These are phyloP conservation scores for Drymonia ruficornis DNA, from an alignment of 2,888 invertebrate genomes.

Conservation along the genomic window DNA sequence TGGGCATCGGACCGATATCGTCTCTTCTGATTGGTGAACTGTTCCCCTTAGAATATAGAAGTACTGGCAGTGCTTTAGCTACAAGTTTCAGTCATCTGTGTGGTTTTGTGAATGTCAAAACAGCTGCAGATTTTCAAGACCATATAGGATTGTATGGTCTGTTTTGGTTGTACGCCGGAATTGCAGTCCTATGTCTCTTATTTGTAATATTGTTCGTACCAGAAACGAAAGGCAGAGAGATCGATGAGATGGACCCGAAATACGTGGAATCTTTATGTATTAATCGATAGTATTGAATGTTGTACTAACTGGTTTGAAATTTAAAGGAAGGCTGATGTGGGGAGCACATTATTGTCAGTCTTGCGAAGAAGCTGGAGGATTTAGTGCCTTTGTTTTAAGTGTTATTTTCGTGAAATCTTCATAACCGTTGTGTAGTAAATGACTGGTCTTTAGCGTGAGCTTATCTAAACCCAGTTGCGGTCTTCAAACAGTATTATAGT, in stretches of 20 bases:
- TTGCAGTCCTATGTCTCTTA: slow-evolving; percentile 91
- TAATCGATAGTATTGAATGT: slow-evolving; percentile 71
- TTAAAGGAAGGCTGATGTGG: slow-evolving; percentile 21
- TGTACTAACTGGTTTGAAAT: slow-evolving; percentile 17
- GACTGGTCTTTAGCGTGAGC: slow-evolving; percentile 16
- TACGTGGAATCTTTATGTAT: slow-evolving; percentile 84
- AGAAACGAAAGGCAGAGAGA: slow-evolving; percentile 95
- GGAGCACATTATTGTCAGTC: slow-evolving; percentile 21
- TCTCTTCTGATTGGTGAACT: slow-evolving; percentile 89
- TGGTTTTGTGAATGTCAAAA: slow-evolving; percentile 93
- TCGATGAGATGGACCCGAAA: slow-evolving; percentile 94
- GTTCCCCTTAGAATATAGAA: slow-evolving; percentile 89
- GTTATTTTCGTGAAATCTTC: slow-evolving; percentile 18
- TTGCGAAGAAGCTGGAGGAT: background rate
- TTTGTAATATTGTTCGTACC: slow-evolving; percentile 94
- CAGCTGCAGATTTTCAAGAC: slow-evolving; percentile 91
- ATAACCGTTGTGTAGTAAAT: slow-evolving; percentile 11
- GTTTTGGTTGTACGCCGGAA: slow-evolving; percentile 94
- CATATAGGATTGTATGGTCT: slow-evolving; percentile 91
- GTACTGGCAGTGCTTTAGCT: slow-evolving; percentile 88
- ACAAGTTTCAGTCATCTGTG: slow-evolving; percentile 94
- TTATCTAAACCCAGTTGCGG: slow-evolving; percentile 16
- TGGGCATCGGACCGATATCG: slow-evolving; percentile 91
- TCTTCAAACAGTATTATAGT: slow-evolving; percentile 48
- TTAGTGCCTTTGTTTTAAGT: slow-evolving; percentile 23